Evolutionary conservation across 1,140 invertebrate species (phyloP), one percentile per base, ranked within the genome.

Genomic region (Cheumatopsyche charites): DNA sequence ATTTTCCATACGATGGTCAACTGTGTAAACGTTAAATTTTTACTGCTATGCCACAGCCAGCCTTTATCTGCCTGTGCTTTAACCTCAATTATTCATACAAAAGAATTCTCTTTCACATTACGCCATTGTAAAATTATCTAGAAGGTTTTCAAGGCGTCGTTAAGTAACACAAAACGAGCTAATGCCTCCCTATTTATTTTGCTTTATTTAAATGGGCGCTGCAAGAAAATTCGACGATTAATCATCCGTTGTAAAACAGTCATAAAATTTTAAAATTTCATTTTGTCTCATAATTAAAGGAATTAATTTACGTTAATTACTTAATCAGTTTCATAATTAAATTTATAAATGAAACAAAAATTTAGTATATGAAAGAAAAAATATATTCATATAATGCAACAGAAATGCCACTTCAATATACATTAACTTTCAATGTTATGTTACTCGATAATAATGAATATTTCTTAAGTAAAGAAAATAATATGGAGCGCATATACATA

Each of bases 91-190:
- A 26, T 58, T 58, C 55, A 58, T 25, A 25, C 55, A 58, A 58
- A 58, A 58, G 55, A 58, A 58, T 58, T 58, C 25, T n/a, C 55
- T 58, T 36, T 58, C 23, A 25, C 19, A n/a, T 19, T 52, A 11
- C 55, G 55, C 55, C 55, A 26, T 26, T 58, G 55, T 26, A 19
- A 58, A 58, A 58, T 58, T 58, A 58, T 58, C 55, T 26, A 1
- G 49, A 55, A 11, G 21, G 47, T 52, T 52, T 58, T 23, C 55
- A 47, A 5, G 55, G 55, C 19, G 23, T 58, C 55, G 55, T 58
- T 58, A 58, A 58, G 19, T 58, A 58, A 25, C 55, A 58, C 55
- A 58, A 58, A 58, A 58, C 55, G 55, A 58, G 55, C 55, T 58
- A 58, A 58, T 58, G 55, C 23, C 23, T 23, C 21, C 23, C 55